Percentiles rank a stretch among this genome's conserved stretches.
Conservation (phyloP, 2,113 vertebrate genomes). For the Mohoua ochrocephala region DNA sequence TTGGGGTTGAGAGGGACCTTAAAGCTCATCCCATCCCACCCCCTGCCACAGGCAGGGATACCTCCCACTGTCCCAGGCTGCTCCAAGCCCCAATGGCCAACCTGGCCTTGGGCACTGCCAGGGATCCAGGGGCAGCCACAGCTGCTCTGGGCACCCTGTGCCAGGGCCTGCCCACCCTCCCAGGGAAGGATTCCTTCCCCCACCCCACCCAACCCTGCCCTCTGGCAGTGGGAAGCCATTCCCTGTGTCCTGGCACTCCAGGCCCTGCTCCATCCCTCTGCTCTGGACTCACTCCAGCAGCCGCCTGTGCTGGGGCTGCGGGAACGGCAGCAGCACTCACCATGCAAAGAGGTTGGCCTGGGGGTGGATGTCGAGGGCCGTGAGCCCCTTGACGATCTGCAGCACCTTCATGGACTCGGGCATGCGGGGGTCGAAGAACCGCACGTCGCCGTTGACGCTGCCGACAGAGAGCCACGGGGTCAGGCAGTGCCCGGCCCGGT, state of each 20-base stretch:
- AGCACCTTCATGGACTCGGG: constrained; percentile 89
- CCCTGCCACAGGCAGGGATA: not conserved
- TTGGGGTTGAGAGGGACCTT: not conserved
- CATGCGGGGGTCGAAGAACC: constrained; percentile 89
- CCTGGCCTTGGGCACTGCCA: not conserved
- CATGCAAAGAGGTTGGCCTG: constrained; percentile 94
- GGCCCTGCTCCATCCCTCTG: not conserved
- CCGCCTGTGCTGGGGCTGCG: not conserved
- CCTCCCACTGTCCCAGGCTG: accelerated
- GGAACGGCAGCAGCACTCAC: constrained; percentile 67
- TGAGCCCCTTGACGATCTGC: constrained; percentile 94
- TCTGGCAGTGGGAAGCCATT: not conserved
- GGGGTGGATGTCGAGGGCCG: constrained; percentile 93
- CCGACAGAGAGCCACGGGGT: not conserved
- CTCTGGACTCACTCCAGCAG: not conserved
- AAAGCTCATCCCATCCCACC: not conserved
- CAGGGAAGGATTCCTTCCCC: not conserved
- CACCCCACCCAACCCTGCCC: not conserved
- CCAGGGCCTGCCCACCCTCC: not conserved
- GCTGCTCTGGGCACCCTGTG: not conserved
- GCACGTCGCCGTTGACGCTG: constrained; percentile 94
- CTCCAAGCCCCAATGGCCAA: accelerated
- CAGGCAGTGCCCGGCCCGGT: accelerated
- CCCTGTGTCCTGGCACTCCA: not conserved
- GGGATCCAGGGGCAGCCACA: not conserved